Percentiles rank a stretch among this genome's conserved stretches.
phyloP scores from a whole-genome alignment of 2,888 invertebrate species.

The Hipparchia semele region DNA sequence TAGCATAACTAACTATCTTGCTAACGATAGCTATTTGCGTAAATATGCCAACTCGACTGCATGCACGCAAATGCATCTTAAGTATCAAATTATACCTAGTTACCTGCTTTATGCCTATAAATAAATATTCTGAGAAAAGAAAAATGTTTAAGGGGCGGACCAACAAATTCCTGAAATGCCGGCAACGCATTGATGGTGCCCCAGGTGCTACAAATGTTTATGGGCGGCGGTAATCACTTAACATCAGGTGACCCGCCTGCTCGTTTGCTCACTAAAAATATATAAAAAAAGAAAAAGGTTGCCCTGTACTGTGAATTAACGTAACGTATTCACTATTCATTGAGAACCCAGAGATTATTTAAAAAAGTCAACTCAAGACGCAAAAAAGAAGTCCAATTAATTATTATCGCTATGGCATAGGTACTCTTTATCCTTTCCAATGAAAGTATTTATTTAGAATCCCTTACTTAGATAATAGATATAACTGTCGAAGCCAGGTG shows the following conservation, averaged over 20 bases:
- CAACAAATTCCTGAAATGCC: no score
- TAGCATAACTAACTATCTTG: constrained; percentile 15
- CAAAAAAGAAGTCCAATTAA: not conserved
- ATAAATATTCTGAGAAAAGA: constrained; percentile 2
- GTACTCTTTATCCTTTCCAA: no score
- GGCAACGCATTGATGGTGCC: no score
- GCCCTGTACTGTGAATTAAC: no score
- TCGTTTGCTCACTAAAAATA: no score
- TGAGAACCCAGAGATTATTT: no score
- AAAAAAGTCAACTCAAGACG: not conserved
- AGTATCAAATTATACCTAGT: not conserved
- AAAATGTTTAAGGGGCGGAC: not conserved
- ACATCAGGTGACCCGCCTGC: no score
- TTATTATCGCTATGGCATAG: no score
- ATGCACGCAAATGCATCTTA: not conserved
- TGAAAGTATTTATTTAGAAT: constrained; percentile 4
- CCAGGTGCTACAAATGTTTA: not conserved
- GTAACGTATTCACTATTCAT: no score
- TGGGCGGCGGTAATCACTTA: not conserved
- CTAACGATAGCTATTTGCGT: constrained; percentile 18
- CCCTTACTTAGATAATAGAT: not conserved
- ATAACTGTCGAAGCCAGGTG: not conserved
- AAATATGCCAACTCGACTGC: constrained; percentile 3
- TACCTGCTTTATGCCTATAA: not conserved
- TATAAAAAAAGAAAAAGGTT: no score